phyloP scores from a whole-genome alignment of 2,888 invertebrate species.

The Acholoe squamosa region DNA sequence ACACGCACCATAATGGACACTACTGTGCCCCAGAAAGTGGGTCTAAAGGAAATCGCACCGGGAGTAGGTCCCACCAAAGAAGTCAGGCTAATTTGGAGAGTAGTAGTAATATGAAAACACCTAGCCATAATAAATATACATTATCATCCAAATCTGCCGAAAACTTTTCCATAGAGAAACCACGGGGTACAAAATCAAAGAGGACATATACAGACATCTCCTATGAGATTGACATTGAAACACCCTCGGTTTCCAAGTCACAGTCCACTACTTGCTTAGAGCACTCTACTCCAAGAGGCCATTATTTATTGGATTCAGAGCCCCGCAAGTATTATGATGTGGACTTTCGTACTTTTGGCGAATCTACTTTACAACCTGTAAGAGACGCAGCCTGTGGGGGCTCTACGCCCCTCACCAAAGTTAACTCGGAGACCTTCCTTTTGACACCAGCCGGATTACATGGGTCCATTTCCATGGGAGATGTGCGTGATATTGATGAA shows the following conservation, averaged over 20 bases:
- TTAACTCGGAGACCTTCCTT: conserved; percentile 49
- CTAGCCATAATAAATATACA: neutral
- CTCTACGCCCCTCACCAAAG: neutral
- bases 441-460: conserved; percentile 7
- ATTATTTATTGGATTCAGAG: conserved; percentile 7
- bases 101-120: neutral
- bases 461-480: conserved; percentile 60
- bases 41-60: neutral
- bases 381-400: neutral
- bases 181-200: neutral
- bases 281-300: conserved; percentile 46
- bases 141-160: conserved; percentile 48
- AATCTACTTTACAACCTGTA: neutral
- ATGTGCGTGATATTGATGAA: conserved; percentile 46
- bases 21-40: neutral
- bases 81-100: neutral
- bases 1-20: neutral
- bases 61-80: neutral
- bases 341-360: neutral
- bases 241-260: conserved; percentile 18
- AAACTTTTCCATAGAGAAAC: conserved; percentile 50
- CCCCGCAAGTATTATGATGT: conserved; percentile 52
- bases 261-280: conserved; percentile 34
- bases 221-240: conserved; percentile 46
- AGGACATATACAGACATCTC: neutral